Evolutionary conservation across 2,113 vertebrate species (phyloP).

Genomic region (Tragelaphus imberbis): DNA sequence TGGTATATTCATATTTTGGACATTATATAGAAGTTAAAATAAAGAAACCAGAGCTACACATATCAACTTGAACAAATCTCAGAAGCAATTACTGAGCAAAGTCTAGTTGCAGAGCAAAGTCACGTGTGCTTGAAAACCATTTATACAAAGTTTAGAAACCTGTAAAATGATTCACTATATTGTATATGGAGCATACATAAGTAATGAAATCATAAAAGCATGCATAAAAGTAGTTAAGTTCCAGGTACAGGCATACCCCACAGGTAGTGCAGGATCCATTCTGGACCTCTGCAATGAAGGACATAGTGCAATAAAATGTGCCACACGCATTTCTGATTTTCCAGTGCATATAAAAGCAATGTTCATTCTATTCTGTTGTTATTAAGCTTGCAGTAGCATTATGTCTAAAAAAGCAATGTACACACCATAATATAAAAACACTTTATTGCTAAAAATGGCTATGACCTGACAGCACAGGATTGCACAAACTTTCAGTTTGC

Average conservation of each 20-base stretch:
- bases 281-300: not conserved
- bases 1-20: not conserved
- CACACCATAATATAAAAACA: not conserved
- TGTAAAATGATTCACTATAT: not conserved
- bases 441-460: not conserved
- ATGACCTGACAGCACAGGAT: not conserved
- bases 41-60: not conserved
- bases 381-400: not conserved
- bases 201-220: not conserved
- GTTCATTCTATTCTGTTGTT: not conserved
- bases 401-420: not conserved
- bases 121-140: not conserved
- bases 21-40: not conserved
- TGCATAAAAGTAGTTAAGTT: not conserved
- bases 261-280: not conserved
- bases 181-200: not conserved
- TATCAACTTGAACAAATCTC: slow-evolving; percentile 20
- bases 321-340: not conserved
- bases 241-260: not conserved
- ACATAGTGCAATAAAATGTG: not conserved
- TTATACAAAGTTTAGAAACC: not conserved
- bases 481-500: not conserved
- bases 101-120: not conserved
- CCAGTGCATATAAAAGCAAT: not conserved
- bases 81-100: not conserved